Evolutionary conservation across 2,888 invertebrate species (phyloP), one percentile per base, ranked within the genome.

Genomic region (Zaprionus bogoriensis): DNA sequence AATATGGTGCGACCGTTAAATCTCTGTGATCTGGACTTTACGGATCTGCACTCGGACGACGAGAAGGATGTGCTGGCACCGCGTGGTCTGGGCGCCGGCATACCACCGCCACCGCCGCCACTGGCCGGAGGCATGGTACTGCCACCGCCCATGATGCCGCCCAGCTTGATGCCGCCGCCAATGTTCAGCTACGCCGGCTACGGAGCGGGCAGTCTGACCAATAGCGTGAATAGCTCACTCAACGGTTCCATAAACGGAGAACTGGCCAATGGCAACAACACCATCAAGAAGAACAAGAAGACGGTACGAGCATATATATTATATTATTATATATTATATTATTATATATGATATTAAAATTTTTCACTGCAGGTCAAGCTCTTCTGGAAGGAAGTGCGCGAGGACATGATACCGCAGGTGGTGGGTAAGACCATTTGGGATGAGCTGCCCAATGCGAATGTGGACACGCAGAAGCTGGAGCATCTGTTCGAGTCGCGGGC

Each of bases 401-500:
- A 96, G 73, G 88, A 92, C 27, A 82, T 92, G 55, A 90, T 92
- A 36, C 92, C 92, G 10, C 92, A 94, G 28, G 94, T 94, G 66
- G 92, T 95, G 45, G 92, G 92, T 70, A 93, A 95, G 50, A 95
- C 95, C 84, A 96, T 99, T 88, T 99, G 99, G 99, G 97, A 98
- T 89, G 97, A 97, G 88, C 91, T 99, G 48, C 94, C 94, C 32
- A 94, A 95, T 23, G 95, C 99, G 4, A 93, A 93, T 52, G 93
- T 99, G 22, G 99, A 99, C 90, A 96, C 96, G 5, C 95, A 96
- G 84, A 97, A 97, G 91, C 92, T 99, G 83, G 98, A 99, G 89
- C 97, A 98, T 91, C 93, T 99, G 63, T 99, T 99, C 91, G 99
- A 99, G 91, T 97, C 97, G 27, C 94, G 98, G 87, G 96, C 97